phyloP scores from a whole-genome alignment of 2,113 vertebrate genomes.

The Amia ocellicauda region DNA sequence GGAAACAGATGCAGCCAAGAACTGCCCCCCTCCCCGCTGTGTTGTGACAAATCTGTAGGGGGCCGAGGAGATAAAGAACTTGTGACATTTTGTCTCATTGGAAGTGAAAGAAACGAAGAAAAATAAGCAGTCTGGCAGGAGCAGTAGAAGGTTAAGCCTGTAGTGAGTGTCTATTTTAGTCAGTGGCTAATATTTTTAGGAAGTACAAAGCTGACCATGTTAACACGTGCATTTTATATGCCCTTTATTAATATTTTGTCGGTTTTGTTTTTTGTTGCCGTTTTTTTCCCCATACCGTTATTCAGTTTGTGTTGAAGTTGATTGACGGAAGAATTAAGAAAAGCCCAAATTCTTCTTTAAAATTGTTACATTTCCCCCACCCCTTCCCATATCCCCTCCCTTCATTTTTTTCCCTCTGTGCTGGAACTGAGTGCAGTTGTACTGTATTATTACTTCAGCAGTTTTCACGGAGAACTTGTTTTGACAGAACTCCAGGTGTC shows the following conservation, averaged over 20 bases:
- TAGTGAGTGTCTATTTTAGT: not conserved
- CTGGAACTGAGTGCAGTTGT: not conserved
- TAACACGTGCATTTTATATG: no score
- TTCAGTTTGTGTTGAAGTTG: not conserved
- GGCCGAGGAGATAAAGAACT: not conserved
- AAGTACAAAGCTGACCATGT: no score
- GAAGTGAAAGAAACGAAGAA: not conserved
- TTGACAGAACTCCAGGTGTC: constrained; percentile 82
- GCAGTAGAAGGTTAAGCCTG: not conserved
- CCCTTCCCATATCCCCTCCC: not conserved
- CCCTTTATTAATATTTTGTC: no score
- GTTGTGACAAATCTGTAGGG: no score
- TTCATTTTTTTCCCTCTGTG: not conserved
- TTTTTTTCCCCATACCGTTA: not conserved
- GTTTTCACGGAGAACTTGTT: constrained; percentile 72
- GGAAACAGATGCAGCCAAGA: not conserved
- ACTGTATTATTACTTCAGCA: constrained; percentile 56
- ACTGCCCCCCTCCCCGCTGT: not conserved
- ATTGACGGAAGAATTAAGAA: not conserved
- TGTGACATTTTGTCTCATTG: not conserved
- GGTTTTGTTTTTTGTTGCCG: no score
- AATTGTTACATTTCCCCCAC: not conserved
- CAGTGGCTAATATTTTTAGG: no score
- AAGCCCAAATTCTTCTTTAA: no score
- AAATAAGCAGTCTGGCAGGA: not conserved